Evolutionary conservation across 1,140 invertebrate species (phyloP).

Genomic region (Penaeus japonicus): DNA sequence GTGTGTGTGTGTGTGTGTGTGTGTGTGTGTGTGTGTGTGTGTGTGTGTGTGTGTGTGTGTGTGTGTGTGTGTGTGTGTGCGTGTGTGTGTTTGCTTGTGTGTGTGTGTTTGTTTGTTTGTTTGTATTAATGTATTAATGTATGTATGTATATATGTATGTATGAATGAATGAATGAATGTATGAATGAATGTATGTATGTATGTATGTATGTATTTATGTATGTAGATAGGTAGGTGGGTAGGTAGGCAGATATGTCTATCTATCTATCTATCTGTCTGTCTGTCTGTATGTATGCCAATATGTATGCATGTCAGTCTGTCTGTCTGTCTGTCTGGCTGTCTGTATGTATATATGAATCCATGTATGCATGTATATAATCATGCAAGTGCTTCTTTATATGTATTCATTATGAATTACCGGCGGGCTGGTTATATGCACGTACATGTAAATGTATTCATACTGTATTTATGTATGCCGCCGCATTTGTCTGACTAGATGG

Average conservation of each 20-base stretch:
- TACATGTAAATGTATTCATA: neutral
- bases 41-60: too few species aligned
- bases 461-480: neutral
- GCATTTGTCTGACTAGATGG: neutral
- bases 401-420: neutral
- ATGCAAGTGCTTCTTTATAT: neutral
- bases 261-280: neutral
- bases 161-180: neutral
- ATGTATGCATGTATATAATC: neutral
- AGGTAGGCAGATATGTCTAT: neutral
- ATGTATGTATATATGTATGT: neutral
- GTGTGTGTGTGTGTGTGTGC: too few species aligned
- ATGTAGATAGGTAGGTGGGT: neutral
- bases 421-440: neutral
- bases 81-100: too few species aligned
- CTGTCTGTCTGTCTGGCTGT: neutral
- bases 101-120: too few species aligned
- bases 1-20: too few species aligned
- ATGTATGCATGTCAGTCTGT: slow-evolving; percentile 2
- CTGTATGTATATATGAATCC: too few species aligned
- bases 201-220: neutral
- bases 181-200: neutral
- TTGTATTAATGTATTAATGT: too few species aligned
- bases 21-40: too few species aligned
- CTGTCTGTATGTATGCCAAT: slow-evolving; percentile 7